Evolutionary conservation across 1,140 invertebrate species (phyloP).

Genomic region (Zaprionus africanus): DNA sequence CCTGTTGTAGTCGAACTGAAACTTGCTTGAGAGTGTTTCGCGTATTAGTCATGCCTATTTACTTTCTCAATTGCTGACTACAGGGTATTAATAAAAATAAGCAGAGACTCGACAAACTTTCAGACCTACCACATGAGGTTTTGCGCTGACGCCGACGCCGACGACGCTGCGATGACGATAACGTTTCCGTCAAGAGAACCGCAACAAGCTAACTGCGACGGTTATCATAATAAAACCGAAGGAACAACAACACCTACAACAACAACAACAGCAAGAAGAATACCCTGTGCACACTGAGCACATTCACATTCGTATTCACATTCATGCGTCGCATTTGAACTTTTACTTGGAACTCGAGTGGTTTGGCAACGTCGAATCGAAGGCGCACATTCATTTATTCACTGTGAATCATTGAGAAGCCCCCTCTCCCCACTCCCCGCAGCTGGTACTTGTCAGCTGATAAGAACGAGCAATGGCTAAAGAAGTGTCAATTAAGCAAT

Average conservation of each 20-base stretch:
- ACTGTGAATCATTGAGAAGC: slow-evolving; percentile 28
- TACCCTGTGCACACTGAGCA: neutral
- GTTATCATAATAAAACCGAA: slow-evolving; percentile 59
- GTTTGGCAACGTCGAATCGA: neutral
- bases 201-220: slow-evolving; percentile 25
- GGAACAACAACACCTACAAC: slow-evolving; percentile 1
- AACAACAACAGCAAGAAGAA: neutral
- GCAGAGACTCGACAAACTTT: slow-evolving; percentile 14
- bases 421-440: neutral
- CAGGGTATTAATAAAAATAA: slow-evolving; percentile 7
- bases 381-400: slow-evolving; percentile 30
- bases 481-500: slow-evolving; percentile 65
- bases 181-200: slow-evolving; percentile 24
- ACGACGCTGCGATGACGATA: neutral
- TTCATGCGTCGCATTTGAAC: slow-evolving; percentile 38
- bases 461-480: slow-evolving; percentile 18
- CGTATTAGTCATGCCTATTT: neutral
- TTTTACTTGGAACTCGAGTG: slow-evolving; percentile 29
- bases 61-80: neutral
- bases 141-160: slow-evolving; percentile 22
- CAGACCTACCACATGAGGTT: slow-evolving; percentile 69
- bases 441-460: slow-evolving; percentile 14
- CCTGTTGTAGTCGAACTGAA: slow-evolving; percentile 1
- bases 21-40: neutral
- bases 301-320: neutral